Conservation (phyloP, 1,140 invertebrate species). For the Theocolax elegans region DNA sequence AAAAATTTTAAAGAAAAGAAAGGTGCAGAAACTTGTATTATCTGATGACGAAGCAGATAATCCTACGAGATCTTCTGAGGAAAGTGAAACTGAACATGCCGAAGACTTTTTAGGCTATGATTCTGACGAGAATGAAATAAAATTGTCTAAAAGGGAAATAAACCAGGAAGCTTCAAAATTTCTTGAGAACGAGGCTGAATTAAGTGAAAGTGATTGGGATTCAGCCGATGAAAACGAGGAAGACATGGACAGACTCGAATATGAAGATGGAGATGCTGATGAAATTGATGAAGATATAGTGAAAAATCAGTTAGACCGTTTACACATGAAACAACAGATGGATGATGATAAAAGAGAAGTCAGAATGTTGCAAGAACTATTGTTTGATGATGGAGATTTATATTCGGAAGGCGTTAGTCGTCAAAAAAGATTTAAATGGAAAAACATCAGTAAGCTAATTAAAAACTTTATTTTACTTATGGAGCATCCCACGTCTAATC, state of each 20-base stretch:
- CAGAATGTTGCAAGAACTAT: slow-evolving; percentile 80
- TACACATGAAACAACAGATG: slow-evolving; percentile 79
- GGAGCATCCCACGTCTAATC: too few species aligned
- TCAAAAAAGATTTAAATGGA: slow-evolving; percentile 84
- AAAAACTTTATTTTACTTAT: too few species aligned
- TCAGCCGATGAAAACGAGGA: slow-evolving; percentile 84
- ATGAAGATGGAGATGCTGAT: slow-evolving; percentile 81
- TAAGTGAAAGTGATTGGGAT: slow-evolving; percentile 85
- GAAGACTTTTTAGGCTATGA: slow-evolving; percentile 75
- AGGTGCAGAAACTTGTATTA: slow-evolving; percentile 53
- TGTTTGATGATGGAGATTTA: slow-evolving; percentile 89
- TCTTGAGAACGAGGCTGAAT: slow-evolving; percentile 86
- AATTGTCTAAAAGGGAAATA: slow-evolving; percentile 63
- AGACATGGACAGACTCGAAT: slow-evolving; percentile 77
- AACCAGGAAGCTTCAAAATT: slow-evolving; percentile 73
- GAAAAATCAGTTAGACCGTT: slow-evolving; percentile 74
- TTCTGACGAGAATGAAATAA: slow-evolving; percentile 82
- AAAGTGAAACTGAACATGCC: slow-evolving; percentile 58
- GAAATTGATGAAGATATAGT: slow-evolving; percentile 77
- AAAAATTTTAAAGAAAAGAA: slow-evolving; percentile 59
- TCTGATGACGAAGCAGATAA: slow-evolving; percentile 55
- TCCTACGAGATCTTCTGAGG: slow-evolving; percentile 48
- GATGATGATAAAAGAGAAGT: slow-evolving; percentile 87
- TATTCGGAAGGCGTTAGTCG: slow-evolving; percentile 77
- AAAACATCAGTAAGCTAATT: slow-evolving; percentile 77